Base-by-base conservation (phyloP, 2,888 invertebrate species). In the Chloromyia formosa region DNA sequence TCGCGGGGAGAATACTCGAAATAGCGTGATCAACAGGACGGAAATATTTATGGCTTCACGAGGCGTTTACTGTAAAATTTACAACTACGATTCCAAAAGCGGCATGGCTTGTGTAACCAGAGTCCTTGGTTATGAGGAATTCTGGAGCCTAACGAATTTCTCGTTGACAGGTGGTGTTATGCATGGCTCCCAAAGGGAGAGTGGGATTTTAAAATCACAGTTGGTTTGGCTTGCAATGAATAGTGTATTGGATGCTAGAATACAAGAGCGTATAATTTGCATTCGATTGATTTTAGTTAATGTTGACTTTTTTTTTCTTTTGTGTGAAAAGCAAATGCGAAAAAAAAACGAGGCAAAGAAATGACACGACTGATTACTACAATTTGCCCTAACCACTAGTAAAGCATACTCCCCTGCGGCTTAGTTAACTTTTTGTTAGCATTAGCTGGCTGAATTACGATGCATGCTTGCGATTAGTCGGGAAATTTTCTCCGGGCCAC, bases 41-140 rank as follows among this genome's bases (percentile, higher is more conserved):
- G 76, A 76, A 76, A 76, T 76, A 74, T 76, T 76, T 76, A 76
- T 73, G 74, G 74, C 66, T 74, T 72, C 42, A 49, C 72, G 74
- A 76, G 72, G 74, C 71, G 74, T 74, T 76, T 72, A 49, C n/a
- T 56, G 60, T 54, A 53, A 53, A 69, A 76, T 74, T 76, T 74
- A 74, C 72, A 53, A 60, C 54, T 27, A 20, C 53, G 27, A 35
- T 7, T 35, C 10, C 9, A 62, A 73, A 42, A 35, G 69, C 42
- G 54, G 27, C 16, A 61, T 35, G 45, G 40, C 60, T 42, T 56
- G 49, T 54, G 72, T 66, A 40, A 53, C 40, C 20, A 72, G 40
- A 58, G 27, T 7, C 3, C 27, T 20, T 40, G 9, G 18, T 35
- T 20, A 20, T 60, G 58, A 68, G 68, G 61, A 68, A 35, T 42